Percentiles rank a stretch among this genome's conserved stretches.
Evolutionary conservation across 2,888 invertebrate species (phyloP).

Genomic region (Neelides folsomi): DNA sequence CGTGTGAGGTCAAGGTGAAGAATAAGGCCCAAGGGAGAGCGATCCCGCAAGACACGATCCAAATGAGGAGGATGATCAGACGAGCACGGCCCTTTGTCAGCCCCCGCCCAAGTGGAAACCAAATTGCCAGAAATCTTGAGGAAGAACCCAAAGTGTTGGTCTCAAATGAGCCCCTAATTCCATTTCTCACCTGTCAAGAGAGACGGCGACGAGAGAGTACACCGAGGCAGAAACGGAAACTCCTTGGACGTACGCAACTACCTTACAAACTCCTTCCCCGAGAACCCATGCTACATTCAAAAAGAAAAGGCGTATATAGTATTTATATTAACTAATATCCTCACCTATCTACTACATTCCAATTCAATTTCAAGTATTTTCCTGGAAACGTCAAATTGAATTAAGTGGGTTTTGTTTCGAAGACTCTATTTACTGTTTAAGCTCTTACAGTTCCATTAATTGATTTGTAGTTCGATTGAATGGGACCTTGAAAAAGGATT

Average conservation of each 20-base stretch:
- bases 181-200: constrained; percentile 67
- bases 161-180: not conserved
- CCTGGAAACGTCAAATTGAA: not conserved
- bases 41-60: constrained; percentile 70
- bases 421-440: not conserved
- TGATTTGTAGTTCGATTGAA: too few species aligned
- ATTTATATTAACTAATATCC: too few species aligned
- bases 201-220: constrained; percentile 87
- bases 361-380: not conserved
- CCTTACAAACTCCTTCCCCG: constrained; percentile 89
- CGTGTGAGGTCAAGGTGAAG: constrained; percentile 65
- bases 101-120: constrained; percentile 84
- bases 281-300: constrained; percentile 68
- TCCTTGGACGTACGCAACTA: constrained; percentile 88
- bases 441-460: not conserved
- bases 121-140: constrained; percentile 78
- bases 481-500: too few species aligned
- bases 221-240: constrained; percentile 90
- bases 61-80: constrained; percentile 75
- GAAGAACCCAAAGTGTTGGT: constrained; percentile 41
- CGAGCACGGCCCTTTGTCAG: constrained; percentile 78
- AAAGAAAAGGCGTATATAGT: too few species aligned
- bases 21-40: constrained; percentile 84
- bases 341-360: too few species aligned
- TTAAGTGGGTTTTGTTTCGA: not conserved